Percentiles rank a stretch among this genome's conserved stretches.
Evolutionary conservation across 1,140 invertebrate species (phyloP).

Genomic region (Ceratina australensis): DNA sequence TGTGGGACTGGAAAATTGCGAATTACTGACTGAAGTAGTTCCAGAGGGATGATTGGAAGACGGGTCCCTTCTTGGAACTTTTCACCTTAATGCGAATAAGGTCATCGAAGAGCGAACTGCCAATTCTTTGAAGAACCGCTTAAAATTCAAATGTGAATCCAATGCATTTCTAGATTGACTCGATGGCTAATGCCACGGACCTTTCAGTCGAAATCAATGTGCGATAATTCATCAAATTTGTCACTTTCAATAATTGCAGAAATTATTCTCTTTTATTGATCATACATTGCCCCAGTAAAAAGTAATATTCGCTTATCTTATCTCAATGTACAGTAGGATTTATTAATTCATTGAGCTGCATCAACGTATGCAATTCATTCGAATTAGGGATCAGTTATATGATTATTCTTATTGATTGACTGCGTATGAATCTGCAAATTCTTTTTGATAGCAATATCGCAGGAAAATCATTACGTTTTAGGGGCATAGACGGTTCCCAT

Average conservation of each 20-base stretch:
- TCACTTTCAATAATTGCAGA: neutral
- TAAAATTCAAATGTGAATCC: slow-evolving; percentile 58
- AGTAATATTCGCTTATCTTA: too few species aligned
- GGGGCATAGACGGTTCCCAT: too few species aligned
- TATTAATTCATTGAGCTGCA: too few species aligned
- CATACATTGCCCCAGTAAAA: too few species aligned
- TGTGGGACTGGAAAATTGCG: neutral
- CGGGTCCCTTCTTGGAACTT: slow-evolving; percentile 30
- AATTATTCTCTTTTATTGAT: neutral
- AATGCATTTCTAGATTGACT: slow-evolving; percentile 38
- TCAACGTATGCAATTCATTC: too few species aligned
- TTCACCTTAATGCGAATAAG: slow-evolving; percentile 57
- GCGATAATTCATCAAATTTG: neutral
- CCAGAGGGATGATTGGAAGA: slow-evolving; percentile 16
- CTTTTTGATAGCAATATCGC: too few species aligned
- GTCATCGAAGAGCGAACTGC: slow-evolving; percentile 49
- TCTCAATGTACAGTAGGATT: too few species aligned
- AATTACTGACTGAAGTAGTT: slow-evolving; percentile 5
- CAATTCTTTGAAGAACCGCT: slow-evolving; percentile 44
- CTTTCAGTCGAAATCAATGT: slow-evolving; percentile 10
- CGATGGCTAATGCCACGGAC: slow-evolving; percentile 18
- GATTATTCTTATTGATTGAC: too few species aligned
- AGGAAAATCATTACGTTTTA: too few species aligned
- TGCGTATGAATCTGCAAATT: too few species aligned
- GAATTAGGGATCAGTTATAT: too few species aligned